Evolutionary conservation across 2,113 vertebrate species (phyloP).

Genomic region (Gobiocypris rarus): DNA sequence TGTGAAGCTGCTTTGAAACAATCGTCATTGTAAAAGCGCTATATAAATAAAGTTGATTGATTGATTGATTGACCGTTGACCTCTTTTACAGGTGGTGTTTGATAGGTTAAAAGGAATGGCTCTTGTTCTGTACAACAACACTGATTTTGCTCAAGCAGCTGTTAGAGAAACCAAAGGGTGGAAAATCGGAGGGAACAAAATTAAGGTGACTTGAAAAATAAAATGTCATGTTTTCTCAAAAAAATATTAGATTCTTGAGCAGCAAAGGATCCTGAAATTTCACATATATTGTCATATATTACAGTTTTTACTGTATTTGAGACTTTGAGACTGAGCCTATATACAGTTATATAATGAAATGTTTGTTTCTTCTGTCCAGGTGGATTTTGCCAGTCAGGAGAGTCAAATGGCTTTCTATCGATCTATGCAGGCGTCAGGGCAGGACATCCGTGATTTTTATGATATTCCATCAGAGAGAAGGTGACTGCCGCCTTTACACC

Average conservation of each 20-base stretch:
- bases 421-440: conserved; percentile 97
- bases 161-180: conserved; percentile 99
- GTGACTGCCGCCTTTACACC: conserved; percentile 63
- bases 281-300: too few relatives aligned
- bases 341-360: too few relatives aligned
- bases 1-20: too few relatives aligned
- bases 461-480: conserved; percentile 93
- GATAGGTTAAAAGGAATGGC: conserved; percentile 99
- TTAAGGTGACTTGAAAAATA: too few relatives aligned
- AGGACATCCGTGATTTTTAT: conserved; percentile 97
- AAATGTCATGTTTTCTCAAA: too few relatives aligned
- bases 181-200: conserved; percentile 97
- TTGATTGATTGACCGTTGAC: neutral
- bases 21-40: too few relatives aligned
- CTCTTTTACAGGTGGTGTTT: conserved; percentile 86
- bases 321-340: too few relatives aligned
- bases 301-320: neutral
- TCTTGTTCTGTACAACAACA: conserved; percentile 96
- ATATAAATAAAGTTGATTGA: too few relatives aligned
- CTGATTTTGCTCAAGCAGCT: conserved; percentile 97
- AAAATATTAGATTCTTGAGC: too few relatives aligned
- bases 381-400: conserved; percentile 98
- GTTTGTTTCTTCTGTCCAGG: conserved; percentile 68
- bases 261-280: neutral
- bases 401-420: conserved; percentile 97